Conservation (phyloP, 92 coral and sea anemone species). For the Actinostola sp. region DNA sequence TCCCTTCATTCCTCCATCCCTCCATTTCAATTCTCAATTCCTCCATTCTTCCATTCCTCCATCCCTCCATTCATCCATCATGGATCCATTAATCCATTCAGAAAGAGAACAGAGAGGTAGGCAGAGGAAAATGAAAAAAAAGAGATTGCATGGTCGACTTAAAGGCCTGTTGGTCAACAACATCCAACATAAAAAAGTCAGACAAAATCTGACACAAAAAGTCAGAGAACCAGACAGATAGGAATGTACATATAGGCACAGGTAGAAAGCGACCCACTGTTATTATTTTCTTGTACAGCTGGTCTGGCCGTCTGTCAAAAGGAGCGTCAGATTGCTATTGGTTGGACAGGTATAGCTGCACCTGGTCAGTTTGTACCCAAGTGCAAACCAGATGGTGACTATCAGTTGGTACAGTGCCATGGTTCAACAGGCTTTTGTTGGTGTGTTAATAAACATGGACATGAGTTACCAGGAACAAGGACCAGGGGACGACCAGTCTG, state of each 20-base stretch:
- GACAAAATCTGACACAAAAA: too few species aligned
- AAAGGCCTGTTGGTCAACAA: too few species aligned
- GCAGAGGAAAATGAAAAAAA: too few species aligned
- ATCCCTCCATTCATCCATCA: too few species aligned
- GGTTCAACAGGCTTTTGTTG: conserved; percentile 69
- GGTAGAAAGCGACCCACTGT: neutral
- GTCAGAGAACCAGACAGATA: too few species aligned
- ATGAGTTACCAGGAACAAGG: conserved; percentile 70
- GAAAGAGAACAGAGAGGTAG: too few species aligned
- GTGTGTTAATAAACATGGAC: conserved; percentile 88
- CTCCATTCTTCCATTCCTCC: too few species aligned
- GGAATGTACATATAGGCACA: neutral
- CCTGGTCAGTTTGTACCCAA: conserved; percentile 75
- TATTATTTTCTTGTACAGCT: conserved; percentile 24
- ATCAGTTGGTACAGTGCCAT: conserved; percentile 73
- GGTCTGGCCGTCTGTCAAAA: conserved; percentile 71
- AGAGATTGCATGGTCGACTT: too few species aligned
- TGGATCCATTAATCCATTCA: too few species aligned
- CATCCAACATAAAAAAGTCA: too few species aligned
- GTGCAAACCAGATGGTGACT: conserved; percentile 76
- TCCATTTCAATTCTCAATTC: too few species aligned
- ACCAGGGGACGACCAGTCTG: conserved; percentile 76
- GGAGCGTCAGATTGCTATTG: conserved; percentile 77
- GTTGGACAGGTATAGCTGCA: conserved; percentile 68
- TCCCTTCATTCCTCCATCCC: too few species aligned